These are phyloP conservation scores for Macropus fuliginosus DNA, from an alignment of 2,797 vertebrate species.

Conservation along the genomic window DNA sequence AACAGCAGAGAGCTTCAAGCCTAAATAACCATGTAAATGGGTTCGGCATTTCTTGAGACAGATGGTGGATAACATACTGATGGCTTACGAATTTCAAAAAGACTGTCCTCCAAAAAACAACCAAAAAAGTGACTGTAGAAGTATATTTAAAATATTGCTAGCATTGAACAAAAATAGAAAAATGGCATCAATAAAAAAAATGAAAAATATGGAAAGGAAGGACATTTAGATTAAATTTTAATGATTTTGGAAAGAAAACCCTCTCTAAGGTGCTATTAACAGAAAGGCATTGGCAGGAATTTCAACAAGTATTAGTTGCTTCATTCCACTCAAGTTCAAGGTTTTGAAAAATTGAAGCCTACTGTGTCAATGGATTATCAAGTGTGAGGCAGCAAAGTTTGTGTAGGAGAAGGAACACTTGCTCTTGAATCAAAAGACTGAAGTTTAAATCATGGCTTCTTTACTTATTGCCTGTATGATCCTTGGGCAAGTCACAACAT, in stretches of 20 bases:
- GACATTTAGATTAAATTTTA: conserved; percentile 50
- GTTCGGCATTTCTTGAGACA: conserved; percentile 77
- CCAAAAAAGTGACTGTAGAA: conserved; percentile 68
- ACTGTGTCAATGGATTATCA: not conserved
- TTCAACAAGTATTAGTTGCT: conserved; percentile 36
- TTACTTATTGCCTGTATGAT: not conserved
- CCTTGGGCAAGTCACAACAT: not conserved
- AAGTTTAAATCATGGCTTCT: not conserved
- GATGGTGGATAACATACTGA: conserved; percentile 72
- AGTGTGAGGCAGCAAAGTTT: not conserved
- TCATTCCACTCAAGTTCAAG: conserved; percentile 37
- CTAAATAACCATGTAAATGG: conserved; percentile 80
- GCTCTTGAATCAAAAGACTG: not conserved
- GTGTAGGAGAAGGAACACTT: not conserved
- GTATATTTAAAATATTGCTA: conserved; percentile 64
- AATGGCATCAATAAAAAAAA: conserved; percentile 63
- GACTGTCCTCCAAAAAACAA: conserved; percentile 67
- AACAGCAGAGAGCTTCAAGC: conserved; percentile 75
- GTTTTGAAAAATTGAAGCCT: conserved; percentile 35
- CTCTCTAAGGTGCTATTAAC: conserved; percentile 55
- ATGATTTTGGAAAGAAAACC: conserved; percentile 48
- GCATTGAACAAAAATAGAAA: conserved; percentile 61
- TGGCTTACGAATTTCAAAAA: conserved; percentile 75
- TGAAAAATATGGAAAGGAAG: conserved; percentile 53
- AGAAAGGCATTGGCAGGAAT: conserved; percentile 35